Conservation (phyloP, 2,797 vertebrate species). For the Notolepis coatsorum region DNA sequence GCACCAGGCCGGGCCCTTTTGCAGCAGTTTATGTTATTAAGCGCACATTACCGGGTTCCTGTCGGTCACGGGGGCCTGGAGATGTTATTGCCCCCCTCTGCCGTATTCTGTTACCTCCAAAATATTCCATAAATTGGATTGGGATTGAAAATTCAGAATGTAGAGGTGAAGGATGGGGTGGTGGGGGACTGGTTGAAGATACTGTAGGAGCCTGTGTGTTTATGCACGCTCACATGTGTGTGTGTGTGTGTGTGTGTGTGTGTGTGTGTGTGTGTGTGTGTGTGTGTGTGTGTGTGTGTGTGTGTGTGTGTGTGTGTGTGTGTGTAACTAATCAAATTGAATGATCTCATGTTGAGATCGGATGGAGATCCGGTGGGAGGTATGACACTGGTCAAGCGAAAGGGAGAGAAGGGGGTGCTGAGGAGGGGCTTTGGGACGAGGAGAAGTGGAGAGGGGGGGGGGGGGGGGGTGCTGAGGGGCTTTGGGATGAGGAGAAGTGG, state of each 20-base stretch:
- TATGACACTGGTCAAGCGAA: constrained; percentile 33
- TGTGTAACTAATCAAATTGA: too few species aligned
- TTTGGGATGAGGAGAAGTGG: constrained; percentile 90
- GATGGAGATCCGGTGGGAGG: constrained; percentile 8
- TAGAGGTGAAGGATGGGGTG: constrained; percentile 73
- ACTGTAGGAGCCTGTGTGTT: constrained; percentile 2
- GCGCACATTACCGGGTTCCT: constrained; percentile 96
- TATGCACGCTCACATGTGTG: not conserved
- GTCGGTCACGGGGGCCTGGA: constrained; percentile 94
- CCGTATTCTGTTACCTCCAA: constrained; percentile 95
- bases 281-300: not conserved
- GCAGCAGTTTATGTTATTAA: constrained; percentile 97
- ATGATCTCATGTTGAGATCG: not conserved
- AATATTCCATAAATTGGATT: constrained; percentile 96
- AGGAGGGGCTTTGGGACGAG: constrained; percentile 24
- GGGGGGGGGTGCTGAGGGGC: constrained; percentile 87
- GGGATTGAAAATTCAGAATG: constrained; percentile 83
- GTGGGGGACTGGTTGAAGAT: constrained; percentile 64
- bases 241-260: not conserved
- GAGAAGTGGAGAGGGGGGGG: constrained; percentile 54
- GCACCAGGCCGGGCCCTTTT: constrained; percentile 82
- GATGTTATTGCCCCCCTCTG: constrained; percentile 94
- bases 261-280: too few species aligned
- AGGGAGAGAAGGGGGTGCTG: constrained; percentile 61
- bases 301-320: not conserved